Conservation (phyloP, 1,140 invertebrate species). For the Neoseiulus cucumeris region DNA sequence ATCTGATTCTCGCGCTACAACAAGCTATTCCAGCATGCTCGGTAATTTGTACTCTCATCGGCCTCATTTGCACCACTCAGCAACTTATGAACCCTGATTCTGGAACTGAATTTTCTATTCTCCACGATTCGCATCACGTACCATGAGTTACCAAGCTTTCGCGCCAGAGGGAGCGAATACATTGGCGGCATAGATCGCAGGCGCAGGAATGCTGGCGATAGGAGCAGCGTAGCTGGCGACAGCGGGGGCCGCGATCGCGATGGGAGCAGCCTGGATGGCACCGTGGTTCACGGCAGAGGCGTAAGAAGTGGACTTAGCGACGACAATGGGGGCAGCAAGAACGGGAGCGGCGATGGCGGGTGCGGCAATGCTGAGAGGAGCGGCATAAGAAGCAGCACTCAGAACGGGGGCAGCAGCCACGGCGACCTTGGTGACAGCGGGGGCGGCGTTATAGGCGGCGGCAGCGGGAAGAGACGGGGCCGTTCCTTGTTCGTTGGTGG, state of each 20-base stretch:
- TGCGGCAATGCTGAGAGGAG: background rate
- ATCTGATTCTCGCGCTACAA: no score
- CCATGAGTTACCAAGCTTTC: no score
- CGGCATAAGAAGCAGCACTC: background rate
- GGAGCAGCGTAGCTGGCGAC: slow-evolving; percentile 10
- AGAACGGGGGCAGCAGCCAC: slow-evolving; percentile 18
- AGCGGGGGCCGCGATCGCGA: background rate
- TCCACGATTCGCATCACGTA: no score
- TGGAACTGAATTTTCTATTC: no score
- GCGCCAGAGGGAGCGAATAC: slow-evolving; percentile 13
- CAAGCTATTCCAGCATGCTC: no score
- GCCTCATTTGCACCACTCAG: no score
- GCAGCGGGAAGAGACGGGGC: slow-evolving; percentile 33
- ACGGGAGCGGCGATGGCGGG: background rate
- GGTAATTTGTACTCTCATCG: no score
- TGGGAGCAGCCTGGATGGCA: background rate
- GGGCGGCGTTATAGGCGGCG: slow-evolving; percentile 31
- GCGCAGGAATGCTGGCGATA: background rate
- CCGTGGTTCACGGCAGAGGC: background rate
- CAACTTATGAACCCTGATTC: no score
- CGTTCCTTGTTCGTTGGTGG: slow-evolving; percentile 21
- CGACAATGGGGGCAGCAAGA: background rate
- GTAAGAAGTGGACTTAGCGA: background rate
- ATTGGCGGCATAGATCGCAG: slow-evolving; percentile 15
- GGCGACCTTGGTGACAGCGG: slow-evolving; percentile 22